Evolutionary conservation across 2,113 vertebrate species (phyloP).

Genomic region (Zeus faber): DNA sequence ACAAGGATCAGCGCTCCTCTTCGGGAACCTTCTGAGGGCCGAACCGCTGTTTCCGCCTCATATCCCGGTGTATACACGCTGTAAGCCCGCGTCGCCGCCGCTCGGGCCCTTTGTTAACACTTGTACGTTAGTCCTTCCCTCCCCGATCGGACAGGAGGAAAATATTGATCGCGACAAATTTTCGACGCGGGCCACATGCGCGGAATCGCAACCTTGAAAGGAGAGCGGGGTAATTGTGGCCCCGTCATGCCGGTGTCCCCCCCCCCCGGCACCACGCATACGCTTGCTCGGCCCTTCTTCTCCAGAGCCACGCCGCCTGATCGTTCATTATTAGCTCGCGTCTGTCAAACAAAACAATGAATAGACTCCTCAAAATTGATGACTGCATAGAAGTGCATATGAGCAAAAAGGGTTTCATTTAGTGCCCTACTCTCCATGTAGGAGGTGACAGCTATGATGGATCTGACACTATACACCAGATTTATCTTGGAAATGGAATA

Average conservation of each 20-base stretch:
- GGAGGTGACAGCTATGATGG: constrained; percentile 86
- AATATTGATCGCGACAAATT: constrained; percentile 71
- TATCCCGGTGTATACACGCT: constrained; percentile 68
- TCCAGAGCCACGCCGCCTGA: constrained; percentile 75
- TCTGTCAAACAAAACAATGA: constrained; percentile 87
- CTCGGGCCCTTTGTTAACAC: constrained; percentile 68
- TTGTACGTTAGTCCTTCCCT: constrained; percentile 58
- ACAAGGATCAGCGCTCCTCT: constrained; percentile 68
- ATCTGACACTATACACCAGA: constrained; percentile 84
- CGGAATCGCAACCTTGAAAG: constrained; percentile 49
- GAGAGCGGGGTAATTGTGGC: constrained; percentile 41
- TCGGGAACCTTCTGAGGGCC: constrained; percentile 52
- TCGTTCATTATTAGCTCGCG: constrained; percentile 82
- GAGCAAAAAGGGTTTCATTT: constrained; percentile 87
- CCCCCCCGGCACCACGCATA: not conserved
- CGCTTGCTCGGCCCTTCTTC: constrained; percentile 34
- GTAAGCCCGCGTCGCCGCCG: constrained; percentile 55
- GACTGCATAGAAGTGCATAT: constrained; percentile 86
- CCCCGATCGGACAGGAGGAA: constrained; percentile 56
- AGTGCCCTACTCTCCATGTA: constrained; percentile 80
- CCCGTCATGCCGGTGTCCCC: constrained; percentile 36
- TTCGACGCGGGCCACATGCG: constrained; percentile 51
- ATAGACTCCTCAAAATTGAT: constrained; percentile 83
- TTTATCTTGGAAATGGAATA: constrained; percentile 93
- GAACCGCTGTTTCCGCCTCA: constrained; percentile 66